phyloP scores from a whole-genome alignment of 2,113 vertebrate species.

The Dendrocopos noguchii region DNA sequence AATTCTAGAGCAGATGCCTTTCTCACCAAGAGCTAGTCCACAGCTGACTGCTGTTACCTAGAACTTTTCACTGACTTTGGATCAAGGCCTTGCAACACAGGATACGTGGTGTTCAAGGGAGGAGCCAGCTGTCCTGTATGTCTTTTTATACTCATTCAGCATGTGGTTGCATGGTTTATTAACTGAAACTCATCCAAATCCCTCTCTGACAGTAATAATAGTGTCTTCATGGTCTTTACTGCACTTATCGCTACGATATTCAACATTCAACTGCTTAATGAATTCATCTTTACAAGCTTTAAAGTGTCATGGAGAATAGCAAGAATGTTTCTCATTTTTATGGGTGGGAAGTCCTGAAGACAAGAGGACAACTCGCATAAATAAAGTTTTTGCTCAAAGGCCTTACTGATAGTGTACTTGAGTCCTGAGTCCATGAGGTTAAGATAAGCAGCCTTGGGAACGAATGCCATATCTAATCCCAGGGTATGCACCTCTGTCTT shows the following conservation, averaged over 20 bases:
- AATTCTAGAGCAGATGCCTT: conserved; percentile 12
- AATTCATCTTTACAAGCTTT: not conserved
- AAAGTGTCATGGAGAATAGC: not conserved
- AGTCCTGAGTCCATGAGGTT: not conserved
- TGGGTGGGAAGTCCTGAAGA: not conserved
- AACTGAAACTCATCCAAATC: conserved; percentile 14
- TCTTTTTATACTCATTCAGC: conserved; percentile 14
- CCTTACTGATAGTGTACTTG: not conserved
- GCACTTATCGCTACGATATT: not conserved
- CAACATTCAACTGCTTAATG: not conserved
- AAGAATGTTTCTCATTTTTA: not conserved
- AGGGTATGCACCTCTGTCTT: not conserved
- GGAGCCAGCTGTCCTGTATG: conserved; percentile 10
- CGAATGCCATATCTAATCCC: not conserved
- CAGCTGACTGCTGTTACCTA: conserved; percentile 6
- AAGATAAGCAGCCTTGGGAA: not conserved
- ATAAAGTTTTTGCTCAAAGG: not conserved
- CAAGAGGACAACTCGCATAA: not conserved
- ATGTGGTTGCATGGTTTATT: conserved; percentile 8
- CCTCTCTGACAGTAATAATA: not conserved
- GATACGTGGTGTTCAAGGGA: conserved; percentile 2
- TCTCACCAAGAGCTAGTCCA: not conserved
- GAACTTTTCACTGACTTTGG: not conserved
- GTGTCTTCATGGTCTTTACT: not conserved
- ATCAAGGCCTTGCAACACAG: not conserved